Percentiles rank a stretch among this genome's conserved stretches.
phyloP scores from a whole-genome alignment of 2,888 invertebrate genomes.

The Cerastis leucographa region DNA sequence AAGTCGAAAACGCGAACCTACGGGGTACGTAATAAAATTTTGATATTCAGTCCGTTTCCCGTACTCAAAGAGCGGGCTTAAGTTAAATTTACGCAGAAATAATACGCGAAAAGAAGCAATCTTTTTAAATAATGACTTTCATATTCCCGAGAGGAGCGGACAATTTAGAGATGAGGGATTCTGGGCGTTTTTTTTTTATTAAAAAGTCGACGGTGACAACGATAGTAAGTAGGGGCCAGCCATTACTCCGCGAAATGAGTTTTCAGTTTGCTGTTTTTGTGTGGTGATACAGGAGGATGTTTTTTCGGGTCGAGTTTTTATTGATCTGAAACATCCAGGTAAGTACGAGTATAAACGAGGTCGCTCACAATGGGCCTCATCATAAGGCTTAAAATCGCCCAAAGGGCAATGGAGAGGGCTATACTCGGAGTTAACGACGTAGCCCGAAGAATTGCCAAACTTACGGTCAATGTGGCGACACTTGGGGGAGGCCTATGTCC shows the following conservation, averaged over 20 bases:
- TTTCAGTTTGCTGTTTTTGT: conserved; percentile 84
- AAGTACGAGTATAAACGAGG: no score
- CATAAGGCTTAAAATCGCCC: no score
- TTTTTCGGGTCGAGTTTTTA: conserved; percentile 6
- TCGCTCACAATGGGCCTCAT: no score
- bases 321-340: not conserved
- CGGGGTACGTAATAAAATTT: conserved; percentile 82
- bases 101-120: conserved; percentile 85
- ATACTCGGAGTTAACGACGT: no score
- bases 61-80: conserved; percentile 80
- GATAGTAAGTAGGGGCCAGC: conserved; percentile 82
- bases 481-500: no score
- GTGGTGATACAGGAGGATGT: conserved; percentile 36
- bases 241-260: conserved; percentile 88
- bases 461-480: no score
- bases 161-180: conserved; percentile 89
- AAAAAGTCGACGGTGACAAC: conserved; percentile 81
- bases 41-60: conserved; percentile 70
- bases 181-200: conserved; percentile 83
- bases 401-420: no score
- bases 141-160: conserved; percentile 87
- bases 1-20: conserved; percentile 74
- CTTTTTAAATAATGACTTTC: conserved; percentile 90
- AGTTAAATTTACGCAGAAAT: conserved; percentile 89
- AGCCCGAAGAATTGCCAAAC: no score